Base-by-base conservation (phyloP, 2,113 vertebrate genomes). In the Rhynchomys soricoides region DNA sequence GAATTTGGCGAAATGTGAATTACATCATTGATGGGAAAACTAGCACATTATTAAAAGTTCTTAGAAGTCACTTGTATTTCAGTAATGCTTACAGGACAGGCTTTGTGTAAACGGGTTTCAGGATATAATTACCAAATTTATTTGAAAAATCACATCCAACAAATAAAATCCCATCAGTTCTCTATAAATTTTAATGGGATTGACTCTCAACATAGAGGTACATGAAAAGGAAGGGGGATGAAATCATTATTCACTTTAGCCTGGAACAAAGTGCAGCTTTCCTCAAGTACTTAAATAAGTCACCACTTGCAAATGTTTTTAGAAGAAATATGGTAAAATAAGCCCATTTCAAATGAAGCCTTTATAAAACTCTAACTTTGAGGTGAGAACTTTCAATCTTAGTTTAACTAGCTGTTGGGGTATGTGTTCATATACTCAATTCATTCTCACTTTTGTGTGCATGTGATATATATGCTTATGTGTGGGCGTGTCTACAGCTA, bases 11-110 rank as follows among this genome's bases (percentile, higher is more conserved):
- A 82, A 95, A 75, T 31, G 31, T 83, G 83, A 95, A 45, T 88
- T 94, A 94, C 34, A 52, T 71, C 70, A 90, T 48, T 79, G 75
- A 88, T 92, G 90, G 55, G 82, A 86, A 96, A 95, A 43, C 59
- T 94, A 94, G 70, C 82, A 95, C 43, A 24, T 93, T 97, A 71
- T 95, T 96, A 96, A 94, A 95, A 91, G 71, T 96, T 94, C 89
- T 95, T 97, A 94, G 77, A 98, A 96, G 64, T 96, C 57, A 90
- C 40, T 96, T 95, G 94, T 29, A 52, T 55, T 95, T 95, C 48
- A 96, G 89, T 62, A 93, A 89, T 90, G 83, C 34, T 89, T 55
- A 92, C 74, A 95, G 89, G 79, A 74, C 52, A 81, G 68, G 26
- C 73, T 92, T 96, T 95, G 70, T 90, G 22, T 83, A 93, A 94